These are phyloP conservation scores for Onychomys leucogaster DNA, from an alignment of 2,797 vertebrate genomes.

Conservation along the genomic window DNA sequence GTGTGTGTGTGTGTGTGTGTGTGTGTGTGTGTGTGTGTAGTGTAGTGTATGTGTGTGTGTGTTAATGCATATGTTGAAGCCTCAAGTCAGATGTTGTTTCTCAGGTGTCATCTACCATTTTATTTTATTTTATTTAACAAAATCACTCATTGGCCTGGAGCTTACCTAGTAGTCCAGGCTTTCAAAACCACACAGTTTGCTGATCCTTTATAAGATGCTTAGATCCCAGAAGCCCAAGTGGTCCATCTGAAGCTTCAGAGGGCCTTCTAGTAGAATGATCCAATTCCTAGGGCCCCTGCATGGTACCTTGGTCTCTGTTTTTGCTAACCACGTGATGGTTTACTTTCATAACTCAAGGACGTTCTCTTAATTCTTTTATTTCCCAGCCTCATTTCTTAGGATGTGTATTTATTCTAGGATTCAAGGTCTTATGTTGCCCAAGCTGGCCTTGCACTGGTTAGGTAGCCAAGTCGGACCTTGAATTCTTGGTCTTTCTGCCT, in stretches of 20 bases:
- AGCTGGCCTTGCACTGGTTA: neutral
- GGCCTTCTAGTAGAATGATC: neutral
- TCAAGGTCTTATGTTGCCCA: neutral
- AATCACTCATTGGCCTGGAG: neutral
- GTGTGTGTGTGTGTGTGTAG: neutral
- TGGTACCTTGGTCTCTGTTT: neutral
- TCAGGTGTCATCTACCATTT: neutral
- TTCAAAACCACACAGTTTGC: neutral
- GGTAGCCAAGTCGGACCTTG: neutral
- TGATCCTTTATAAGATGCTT: neutral
- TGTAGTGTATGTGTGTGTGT: neutral
- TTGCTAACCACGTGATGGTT: neutral
- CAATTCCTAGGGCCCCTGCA: neutral
- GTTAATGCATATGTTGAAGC: neutral
- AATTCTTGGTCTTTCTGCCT: neutral
- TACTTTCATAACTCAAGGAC: neutral
- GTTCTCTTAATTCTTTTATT: neutral
- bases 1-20: neutral
- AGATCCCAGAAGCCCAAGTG: neutral
- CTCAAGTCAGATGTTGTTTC: neutral
- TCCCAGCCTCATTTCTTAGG: neutral
- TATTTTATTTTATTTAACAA: neutral
- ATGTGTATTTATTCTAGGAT: neutral
- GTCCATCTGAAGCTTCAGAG: neutral
- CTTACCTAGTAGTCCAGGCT: neutral